Base-by-base conservation (phyloP, 2,797 vertebrate genomes). In the Kryptopterus vitreolus region DNA sequence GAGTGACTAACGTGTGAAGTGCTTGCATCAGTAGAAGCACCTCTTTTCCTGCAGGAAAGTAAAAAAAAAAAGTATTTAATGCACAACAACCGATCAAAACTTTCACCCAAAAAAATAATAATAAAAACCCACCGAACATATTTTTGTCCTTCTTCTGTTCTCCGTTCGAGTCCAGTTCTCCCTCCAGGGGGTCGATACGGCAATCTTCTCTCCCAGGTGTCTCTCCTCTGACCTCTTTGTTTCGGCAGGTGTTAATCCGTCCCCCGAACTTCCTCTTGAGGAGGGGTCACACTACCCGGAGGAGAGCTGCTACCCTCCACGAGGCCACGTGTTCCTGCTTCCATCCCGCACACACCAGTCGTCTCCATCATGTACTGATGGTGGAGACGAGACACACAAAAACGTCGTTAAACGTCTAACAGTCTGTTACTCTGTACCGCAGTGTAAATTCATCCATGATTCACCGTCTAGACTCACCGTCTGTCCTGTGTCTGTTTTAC, bases 1-100 rank as follows among this genome's bases (percentile, higher is more conserved):
- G 98, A 76, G 96, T 96, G 80, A 94, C 90, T 52, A 99, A 93
- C 0, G 96, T 94, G 87, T 98, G 97, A 86, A 99, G 92, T 12
- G 98, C 97, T 91, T 98, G 96, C 98, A 99, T 99, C 90, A 99
- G 82, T 85, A 99, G 92, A 53, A 96, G 89, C 26, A 99, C 97
- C 91, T 99, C 98, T 94, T 98, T 98, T 83, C 97, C 98, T 99
- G 85, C 12, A 58, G 57, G 18, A 68, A 12, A 20, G 43, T 15
- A 7, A 1, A 4, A 69, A 69, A 3, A 2, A 12, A 68, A 48
- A 29, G 31, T 16, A 43, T 63, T 53, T 72, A 8, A 63, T 24
- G 59, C 13, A 2, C 52, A 16, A 24, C 11, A 58, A 16, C 33
- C 1, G 29, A 31, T 38, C 8, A 33, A 70, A 78, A 0, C n/a